Evolutionary conservation across 2,888 invertebrate species (phyloP), one percentile per base, ranked within the genome.

Genomic region (Drosophila neotestacea): DNA sequence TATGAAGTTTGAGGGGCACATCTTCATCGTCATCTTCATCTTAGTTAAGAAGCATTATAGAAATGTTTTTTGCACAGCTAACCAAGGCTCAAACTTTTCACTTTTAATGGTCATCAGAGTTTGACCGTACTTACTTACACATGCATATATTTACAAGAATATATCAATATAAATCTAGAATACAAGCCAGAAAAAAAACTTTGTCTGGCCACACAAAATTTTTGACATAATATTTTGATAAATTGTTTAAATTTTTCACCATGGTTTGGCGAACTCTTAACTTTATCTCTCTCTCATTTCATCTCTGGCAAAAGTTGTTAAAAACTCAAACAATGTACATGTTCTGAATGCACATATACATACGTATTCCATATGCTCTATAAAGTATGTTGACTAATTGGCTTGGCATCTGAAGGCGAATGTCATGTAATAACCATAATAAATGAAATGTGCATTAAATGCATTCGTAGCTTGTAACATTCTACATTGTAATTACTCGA

Each of bases 161-260:
- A 64, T 72, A 66, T 73, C 52, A 70, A 70, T 72, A 70, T 73
- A 70, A 60, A 82, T 77, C 42, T 36, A 27, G 44, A 34, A 77
- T 50, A 60, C 59, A 63, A 59, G 27, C 38, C 46, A 47, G 48
- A 41, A 70, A 59, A 47, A 64, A 81, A 83, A 85, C 68, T 81
- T 85, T 81, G 64, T 62, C 77, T 70, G 50, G 1, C 64, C 52
- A 69, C 50, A 62, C 50, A 62, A 63, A 50, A 60, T 72, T 73
- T 77, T 79, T 73, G 79, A 82, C 83, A 88, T 83, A 82, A 84
- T 88, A 89, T 85, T 87, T 85, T 85, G 85, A 85, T 85, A 82
- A 89, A 85, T 85, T 85, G 89, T 87, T 87, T 75, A 72, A 65
- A 75, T 58, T 69, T 83, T 62, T 56, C 13, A 28, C 28, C 39